phyloP scores from a whole-genome alignment of 2,888 invertebrate genomes.

The Liodrosophila aerea region DNA sequence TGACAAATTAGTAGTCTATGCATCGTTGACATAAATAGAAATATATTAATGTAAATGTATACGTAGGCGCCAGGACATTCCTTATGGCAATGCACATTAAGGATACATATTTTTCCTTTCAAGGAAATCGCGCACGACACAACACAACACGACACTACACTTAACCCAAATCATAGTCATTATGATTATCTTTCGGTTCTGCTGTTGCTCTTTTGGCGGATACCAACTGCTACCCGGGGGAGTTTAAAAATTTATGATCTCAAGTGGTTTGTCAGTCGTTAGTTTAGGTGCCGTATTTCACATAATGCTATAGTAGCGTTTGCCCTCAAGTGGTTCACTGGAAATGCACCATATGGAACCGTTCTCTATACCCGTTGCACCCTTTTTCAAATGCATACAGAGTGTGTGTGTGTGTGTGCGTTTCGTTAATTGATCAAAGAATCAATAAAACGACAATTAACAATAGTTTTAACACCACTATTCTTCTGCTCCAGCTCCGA shows the following conservation, averaged over 20 bases:
- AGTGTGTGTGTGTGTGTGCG: too few relatives aligned
- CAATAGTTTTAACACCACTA: constrained; percentile 61
- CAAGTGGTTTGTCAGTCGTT: constrained; percentile 60
- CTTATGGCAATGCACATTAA: constrained; percentile 48
- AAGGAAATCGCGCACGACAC: constrained; percentile 57
- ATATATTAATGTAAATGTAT: background rate
- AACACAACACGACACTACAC: too few relatives aligned
- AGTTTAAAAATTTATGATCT: constrained; percentile 77
- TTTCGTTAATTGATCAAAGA: constrained; percentile 39
- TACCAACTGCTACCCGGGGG: constrained; percentile 18
- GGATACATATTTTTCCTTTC: constrained; percentile 67
- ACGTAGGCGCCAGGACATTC: constrained; percentile 54
- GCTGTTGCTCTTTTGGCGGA: constrained; percentile 44
- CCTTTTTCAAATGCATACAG: too few relatives aligned
- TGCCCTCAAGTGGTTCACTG: constrained; percentile 40
- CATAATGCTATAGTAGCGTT: constrained; percentile 53
- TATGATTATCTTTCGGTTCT: constrained; percentile 42
- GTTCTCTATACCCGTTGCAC: background rate
- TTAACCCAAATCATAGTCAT: constrained; percentile 74
- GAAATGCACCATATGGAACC: too few relatives aligned
- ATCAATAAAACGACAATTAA: constrained; percentile 71
- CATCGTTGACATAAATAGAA: background rate
- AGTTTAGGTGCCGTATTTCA: constrained; percentile 65
- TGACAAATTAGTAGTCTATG: background rate
- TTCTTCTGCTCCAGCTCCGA: constrained; percentile 4